These are phyloP conservation scores for Celastrina argiolus DNA, from an alignment of 2,888 invertebrate genomes.

Conservation along the genomic window DNA sequence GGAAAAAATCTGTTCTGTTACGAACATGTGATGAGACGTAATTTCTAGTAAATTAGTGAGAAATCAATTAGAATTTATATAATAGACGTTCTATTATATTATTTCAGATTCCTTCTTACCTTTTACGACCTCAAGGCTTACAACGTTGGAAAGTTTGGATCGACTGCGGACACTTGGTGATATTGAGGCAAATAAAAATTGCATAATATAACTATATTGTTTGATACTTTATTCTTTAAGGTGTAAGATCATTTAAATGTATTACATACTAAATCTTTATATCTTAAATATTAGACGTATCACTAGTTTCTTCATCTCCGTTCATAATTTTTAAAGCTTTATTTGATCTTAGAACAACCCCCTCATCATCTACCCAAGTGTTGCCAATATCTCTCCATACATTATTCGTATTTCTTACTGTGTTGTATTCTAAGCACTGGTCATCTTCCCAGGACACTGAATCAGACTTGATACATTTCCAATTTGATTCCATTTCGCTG, in stretches of 20 bases:
- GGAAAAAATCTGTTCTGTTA: not conserved
- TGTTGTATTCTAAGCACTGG: constrained; percentile 29
- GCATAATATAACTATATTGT: not conserved
- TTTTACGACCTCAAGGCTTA: constrained; percentile 49
- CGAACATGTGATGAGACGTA: not conserved
- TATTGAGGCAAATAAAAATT: not conserved
- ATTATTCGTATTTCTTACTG: constrained; percentile 28
- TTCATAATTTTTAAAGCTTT: constrained; percentile 1
- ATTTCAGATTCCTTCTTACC: constrained; percentile 56
- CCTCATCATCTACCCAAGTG: constrained; percentile 47
- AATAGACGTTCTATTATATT: not conserved
- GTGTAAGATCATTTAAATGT: not conserved
- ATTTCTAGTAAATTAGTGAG: not conserved
- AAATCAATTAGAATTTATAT: not conserved
- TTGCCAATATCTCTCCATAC: constrained; percentile 43
- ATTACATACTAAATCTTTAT: not conserved
- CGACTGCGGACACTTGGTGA: constrained; percentile 31
- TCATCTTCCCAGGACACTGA: constrained; percentile 44
- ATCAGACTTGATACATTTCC: constrained; percentile 34
- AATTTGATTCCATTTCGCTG: constrained; percentile 27
- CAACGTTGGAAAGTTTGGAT: constrained; percentile 43
- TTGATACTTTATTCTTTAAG: not conserved
- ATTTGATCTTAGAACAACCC: constrained; percentile 35
- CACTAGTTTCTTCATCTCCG: not conserved
- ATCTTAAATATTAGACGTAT: not conserved